phyloP scores from a whole-genome alignment of 2,113 vertebrate genomes.

The Zosterops lateralis region DNA sequence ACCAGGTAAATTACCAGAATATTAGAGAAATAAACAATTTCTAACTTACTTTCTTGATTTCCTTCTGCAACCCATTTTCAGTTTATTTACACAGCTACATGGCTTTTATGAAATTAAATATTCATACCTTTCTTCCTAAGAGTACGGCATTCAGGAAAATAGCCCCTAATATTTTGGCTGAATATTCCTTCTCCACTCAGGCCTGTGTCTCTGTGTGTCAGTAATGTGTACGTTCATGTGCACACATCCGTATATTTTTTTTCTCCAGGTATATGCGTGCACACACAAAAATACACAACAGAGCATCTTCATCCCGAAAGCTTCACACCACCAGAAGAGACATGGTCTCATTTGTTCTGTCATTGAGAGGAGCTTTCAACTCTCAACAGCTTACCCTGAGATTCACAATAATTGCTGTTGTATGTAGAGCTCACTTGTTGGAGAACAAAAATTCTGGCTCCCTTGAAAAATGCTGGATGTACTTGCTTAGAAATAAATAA shows the following conservation, averaged over 20 bases:
- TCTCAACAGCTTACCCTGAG: background rate
- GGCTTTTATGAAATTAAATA: background rate
- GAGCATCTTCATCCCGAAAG: background rate
- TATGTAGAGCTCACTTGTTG: background rate
- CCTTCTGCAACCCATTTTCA: background rate
- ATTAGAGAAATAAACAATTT: background rate
- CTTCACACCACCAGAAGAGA: background rate
- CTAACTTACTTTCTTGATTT: background rate
- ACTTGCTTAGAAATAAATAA: background rate
- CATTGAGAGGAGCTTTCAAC: background rate
- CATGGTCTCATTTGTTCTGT: background rate
- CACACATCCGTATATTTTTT: fast-evolving
- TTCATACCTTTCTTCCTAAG: background rate
- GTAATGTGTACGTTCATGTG: background rate
- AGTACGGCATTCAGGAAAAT: background rate
- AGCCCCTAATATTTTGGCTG: background rate
- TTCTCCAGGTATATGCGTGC: background rate
- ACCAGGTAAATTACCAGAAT: background rate
- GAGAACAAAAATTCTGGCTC: background rate
- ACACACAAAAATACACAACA: background rate
- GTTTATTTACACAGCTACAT: background rate
- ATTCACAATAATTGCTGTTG: background rate
- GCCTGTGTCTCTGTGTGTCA: background rate
- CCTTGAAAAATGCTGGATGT: background rate
- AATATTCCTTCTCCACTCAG: background rate